Percentiles rank a stretch among this genome's conserved stretches.
Conservation (phyloP, 2,113 vertebrate genomes). For the Chitala chitala region DNA sequence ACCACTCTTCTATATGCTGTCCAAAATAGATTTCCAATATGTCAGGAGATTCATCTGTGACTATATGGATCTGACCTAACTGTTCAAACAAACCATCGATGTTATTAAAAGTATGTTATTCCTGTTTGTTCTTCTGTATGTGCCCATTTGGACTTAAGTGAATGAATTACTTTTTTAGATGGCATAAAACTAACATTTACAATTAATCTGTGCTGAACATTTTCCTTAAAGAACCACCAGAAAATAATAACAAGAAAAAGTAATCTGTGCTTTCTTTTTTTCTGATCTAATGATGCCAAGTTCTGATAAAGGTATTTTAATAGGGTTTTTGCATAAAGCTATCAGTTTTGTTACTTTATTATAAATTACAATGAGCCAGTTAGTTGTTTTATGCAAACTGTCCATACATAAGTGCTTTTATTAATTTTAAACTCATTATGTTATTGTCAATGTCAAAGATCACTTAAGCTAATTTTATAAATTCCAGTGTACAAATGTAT, state of each 20-base stretch:
- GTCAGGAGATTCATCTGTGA: constrained; percentile 32
- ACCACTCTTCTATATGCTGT: not conserved
- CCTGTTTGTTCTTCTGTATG: constrained; percentile 31
- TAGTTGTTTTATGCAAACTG: not conserved
- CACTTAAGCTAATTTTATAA: not conserved
- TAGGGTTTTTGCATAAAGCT: not conserved
- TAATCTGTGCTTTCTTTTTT: too few species aligned
- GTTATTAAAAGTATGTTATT: constrained; percentile 32
- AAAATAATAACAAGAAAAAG: too few species aligned
- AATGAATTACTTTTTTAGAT: constrained; percentile 6
- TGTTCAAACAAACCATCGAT: constrained; percentile 34
- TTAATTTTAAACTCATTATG: not conserved
- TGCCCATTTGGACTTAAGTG: constrained; percentile 22
- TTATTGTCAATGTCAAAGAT: not conserved
- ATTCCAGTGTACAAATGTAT: too few species aligned
- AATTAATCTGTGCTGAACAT: not conserved
- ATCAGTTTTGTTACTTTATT: not conserved
- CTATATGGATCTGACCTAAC: constrained; percentile 40
- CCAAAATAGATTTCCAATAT: constrained; percentile 14
- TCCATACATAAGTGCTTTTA: not conserved
- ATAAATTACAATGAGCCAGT: not conserved
- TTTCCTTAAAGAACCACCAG: too few species aligned
- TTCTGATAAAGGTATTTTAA: constrained; percentile 7
- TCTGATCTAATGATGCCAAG: not conserved
- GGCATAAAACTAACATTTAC: not conserved